Base-by-base conservation (phyloP, 2,797 vertebrate genomes). In the Menidia menidia region DNA sequence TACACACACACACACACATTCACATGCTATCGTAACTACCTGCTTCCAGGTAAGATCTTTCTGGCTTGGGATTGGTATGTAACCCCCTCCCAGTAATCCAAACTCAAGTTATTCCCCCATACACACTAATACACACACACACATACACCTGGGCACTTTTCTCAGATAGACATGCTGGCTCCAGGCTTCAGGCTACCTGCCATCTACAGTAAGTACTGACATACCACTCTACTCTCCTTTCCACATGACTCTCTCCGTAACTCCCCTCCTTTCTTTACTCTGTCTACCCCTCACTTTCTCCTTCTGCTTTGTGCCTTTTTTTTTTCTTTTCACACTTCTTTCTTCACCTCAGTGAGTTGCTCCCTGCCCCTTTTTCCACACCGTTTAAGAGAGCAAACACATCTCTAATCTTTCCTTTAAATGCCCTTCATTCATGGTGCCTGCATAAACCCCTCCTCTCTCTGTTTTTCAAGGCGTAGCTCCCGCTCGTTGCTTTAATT, bases 131-230 rank as follows among this genome's bases (percentile, higher is more conserved):
- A 80, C 53, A 73, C 54, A 81, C 64, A 78, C 81, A 81, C 57
- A 85, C 77, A 86, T 87, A 87, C 85, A 92, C 90, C 82, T 89
- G 85, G 84, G 83, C 73, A 83, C 76, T 88, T 89, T 80, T 74
- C 63, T 86, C 80, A 90, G 86, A 90, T 90, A 94, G 92, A 94
- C 93, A 91, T 70, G 78, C 84, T 86, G 92, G 91, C 93, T 93
- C 93, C 92, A 91, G 73, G 81, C 87, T 91, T 86, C 81, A 91
- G 92, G 91, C 93, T 89, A 88, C 80, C 83, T 89, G 92, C 90
- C 90, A 93, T 92, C 84, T 89, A 90, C 89, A 85, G 86, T 92
- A 88, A 83, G 76, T 58, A 71, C 85, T 84, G 82, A 91, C 86
- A 91, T 90, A 85, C 86, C 85, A 78, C 77, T 77, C 72, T 81